A percentile compares a stretch with the other conserved stretches of the same genome.
These are phyloP conservation scores for Lynx canadensis DNA, from an alignment of 2,113 vertebrate species.

Conservation along the genomic window DNA sequence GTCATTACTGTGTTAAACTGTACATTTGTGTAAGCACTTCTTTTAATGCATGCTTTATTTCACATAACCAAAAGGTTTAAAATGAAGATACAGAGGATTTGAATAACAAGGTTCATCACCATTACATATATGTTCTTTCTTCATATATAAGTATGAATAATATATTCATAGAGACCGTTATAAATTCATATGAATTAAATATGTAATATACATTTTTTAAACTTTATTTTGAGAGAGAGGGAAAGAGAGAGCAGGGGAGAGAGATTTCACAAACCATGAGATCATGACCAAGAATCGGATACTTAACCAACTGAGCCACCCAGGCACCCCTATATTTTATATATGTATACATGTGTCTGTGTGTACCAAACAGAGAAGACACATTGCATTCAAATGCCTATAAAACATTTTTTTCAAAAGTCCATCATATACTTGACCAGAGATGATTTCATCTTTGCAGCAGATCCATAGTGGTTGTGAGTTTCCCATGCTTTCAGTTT, in stretches of 20 bases:
- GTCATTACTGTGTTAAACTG: background rate
- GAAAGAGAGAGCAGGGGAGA: too few species aligned
- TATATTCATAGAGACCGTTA: background rate
- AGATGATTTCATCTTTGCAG: background rate
- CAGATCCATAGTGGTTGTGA: background rate
- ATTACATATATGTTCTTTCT: background rate
- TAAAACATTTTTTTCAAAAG: background rate
- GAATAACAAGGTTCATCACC: background rate
- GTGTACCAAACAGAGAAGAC: background rate
- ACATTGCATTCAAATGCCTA: background rate
- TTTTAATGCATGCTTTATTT: background rate
- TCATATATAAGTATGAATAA: background rate
- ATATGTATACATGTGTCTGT: background rate
- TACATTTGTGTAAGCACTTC: background rate
- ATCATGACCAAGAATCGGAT: too few species aligned
- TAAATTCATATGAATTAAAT: background rate
- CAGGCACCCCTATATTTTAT: background rate
- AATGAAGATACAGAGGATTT: background rate
- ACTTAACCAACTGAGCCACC: too few species aligned
- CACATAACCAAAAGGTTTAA: background rate
- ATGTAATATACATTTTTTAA: background rate
- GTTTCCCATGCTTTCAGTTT: background rate
- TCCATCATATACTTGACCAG: background rate
- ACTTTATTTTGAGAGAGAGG: too few species aligned
- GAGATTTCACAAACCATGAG: too few species aligned